Evolutionary conservation across 2,797 vertebrate species (phyloP).

Genomic region (Gymnoscopelus braueri): DNA sequence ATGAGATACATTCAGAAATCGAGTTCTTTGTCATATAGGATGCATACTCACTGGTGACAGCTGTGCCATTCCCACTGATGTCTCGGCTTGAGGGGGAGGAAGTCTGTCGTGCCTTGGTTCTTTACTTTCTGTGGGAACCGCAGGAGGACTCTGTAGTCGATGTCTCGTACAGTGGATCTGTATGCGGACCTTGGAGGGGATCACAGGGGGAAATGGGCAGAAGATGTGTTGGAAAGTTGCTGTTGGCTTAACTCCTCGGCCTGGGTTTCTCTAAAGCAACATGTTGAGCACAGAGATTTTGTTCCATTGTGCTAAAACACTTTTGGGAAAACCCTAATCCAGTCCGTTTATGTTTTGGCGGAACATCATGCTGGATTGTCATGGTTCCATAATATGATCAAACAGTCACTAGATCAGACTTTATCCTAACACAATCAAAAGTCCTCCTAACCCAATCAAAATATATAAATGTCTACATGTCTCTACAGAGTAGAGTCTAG

Average conservation of each 20-base stretch:
- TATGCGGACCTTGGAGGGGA: conserved; percentile 82
- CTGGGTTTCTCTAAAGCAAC: conserved; percentile 48
- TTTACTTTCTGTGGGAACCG: conserved; percentile 89
- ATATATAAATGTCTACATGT: neutral
- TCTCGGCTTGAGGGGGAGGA: conserved; percentile 85
- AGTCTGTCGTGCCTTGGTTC: conserved; percentile 87
- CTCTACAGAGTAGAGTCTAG: no score
- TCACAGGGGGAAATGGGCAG: conserved; percentile 46
- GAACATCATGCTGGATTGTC: conserved; percentile 54
- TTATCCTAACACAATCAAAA: conserved; percentile 25
- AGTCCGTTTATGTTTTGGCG: conserved; percentile 72
- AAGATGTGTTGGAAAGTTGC: conserved; percentile 43
- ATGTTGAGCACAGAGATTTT: conserved; percentile 50
- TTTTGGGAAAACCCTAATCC: conserved; percentile 66
- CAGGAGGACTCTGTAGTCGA: conserved; percentile 85
- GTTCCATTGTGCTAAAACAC: conserved; percentile 60
- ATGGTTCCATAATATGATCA: conserved; percentile 48
- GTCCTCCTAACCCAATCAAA: conserved; percentile 13
- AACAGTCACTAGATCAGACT: conserved; percentile 12
- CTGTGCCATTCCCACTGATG: conserved; percentile 91
- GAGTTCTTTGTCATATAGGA: neutral
- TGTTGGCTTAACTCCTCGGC: conserved; percentile 39
- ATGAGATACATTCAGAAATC: neutral
- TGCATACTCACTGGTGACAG: conserved; percentile 87
- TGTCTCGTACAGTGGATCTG: conserved; percentile 73